Conservation (phyloP, 1,140 invertebrate genomes). For the Eciton burchellii region DNA sequence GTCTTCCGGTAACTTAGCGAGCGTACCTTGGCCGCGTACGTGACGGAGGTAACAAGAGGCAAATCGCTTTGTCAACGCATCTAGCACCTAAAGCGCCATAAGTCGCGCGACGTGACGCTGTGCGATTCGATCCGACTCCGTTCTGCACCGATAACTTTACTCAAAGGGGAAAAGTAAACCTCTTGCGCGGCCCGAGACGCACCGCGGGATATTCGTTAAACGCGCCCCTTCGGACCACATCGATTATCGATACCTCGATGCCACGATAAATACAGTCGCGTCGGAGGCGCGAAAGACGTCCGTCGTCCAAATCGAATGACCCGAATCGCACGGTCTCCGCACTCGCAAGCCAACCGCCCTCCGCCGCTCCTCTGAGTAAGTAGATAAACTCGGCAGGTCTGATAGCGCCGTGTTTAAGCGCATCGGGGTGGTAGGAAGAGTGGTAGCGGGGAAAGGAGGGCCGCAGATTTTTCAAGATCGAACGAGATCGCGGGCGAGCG, state of each 20-base stretch:
- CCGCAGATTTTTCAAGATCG: constrained; percentile 4
- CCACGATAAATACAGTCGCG: background rate
- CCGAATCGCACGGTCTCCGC: background rate
- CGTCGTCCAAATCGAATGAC: background rate
- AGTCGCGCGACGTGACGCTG: constrained; percentile 62
- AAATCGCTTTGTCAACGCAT: constrained; percentile 75
- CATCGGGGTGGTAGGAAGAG: background rate
- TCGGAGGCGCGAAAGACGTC: background rate
- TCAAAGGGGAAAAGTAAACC: constrained; percentile 61
- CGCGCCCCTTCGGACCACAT: background rate
- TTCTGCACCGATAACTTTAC: constrained; percentile 67
- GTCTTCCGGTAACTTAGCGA: constrained; percentile 63
- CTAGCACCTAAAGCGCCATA: constrained; percentile 61
- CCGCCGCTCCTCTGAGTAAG: no score
- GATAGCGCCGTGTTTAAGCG: background rate
- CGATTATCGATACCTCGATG: background rate
- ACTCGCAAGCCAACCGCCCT: no score
- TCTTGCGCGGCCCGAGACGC: background rate
- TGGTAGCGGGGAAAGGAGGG: background rate
- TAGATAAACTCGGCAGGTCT: background rate
- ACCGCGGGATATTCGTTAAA: constrained; percentile 5
- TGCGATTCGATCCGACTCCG: constrained; percentile 64
- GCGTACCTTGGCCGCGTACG: constrained; percentile 60
- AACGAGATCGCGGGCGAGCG: constrained; percentile 32
- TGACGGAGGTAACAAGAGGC: constrained; percentile 73